Conservation (phyloP, 2,797 vertebrate species). For the Gallinago nigripennis region DNA sequence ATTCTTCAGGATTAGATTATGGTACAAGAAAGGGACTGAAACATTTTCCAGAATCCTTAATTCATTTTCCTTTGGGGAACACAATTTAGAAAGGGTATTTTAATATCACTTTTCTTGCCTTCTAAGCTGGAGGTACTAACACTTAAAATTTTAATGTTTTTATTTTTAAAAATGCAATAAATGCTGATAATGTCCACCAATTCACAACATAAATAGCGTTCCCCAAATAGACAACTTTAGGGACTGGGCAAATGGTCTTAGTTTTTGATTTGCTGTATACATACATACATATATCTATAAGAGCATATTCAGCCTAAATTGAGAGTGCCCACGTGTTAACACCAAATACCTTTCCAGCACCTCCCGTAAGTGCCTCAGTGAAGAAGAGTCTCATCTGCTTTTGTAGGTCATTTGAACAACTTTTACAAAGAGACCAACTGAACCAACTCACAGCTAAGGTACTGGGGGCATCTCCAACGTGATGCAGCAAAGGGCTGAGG, state of each 20-base stretch:
- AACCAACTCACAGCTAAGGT: not conserved
- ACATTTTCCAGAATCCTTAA: constrained; percentile 56
- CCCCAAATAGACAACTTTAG: not conserved
- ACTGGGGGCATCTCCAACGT: not conserved
- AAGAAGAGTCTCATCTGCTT: not conserved
- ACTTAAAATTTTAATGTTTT: not conserved
- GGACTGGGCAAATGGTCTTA: not conserved
- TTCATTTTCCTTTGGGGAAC: constrained; percentile 49
- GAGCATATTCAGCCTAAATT: not conserved
- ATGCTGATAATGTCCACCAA: not conserved
- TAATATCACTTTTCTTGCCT: not conserved
- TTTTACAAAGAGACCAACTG: not conserved
- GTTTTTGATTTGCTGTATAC: not conserved
- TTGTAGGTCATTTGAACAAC: not conserved
- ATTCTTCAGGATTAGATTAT: constrained; percentile 64
- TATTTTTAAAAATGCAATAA: not conserved
- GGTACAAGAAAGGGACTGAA: constrained; percentile 51
- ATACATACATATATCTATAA: not conserved
- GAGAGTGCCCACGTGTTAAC: not conserved
- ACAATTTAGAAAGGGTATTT: constrained; percentile 22
- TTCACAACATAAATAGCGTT: not conserved
- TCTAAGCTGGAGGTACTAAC: not conserved
- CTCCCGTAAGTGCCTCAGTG: not conserved
- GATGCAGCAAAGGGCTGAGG: not conserved
- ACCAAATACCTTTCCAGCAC: not conserved